Evolutionary conservation across 2,797 vertebrate species (phyloP).

Genomic region (Ibycter americanus): DNA sequence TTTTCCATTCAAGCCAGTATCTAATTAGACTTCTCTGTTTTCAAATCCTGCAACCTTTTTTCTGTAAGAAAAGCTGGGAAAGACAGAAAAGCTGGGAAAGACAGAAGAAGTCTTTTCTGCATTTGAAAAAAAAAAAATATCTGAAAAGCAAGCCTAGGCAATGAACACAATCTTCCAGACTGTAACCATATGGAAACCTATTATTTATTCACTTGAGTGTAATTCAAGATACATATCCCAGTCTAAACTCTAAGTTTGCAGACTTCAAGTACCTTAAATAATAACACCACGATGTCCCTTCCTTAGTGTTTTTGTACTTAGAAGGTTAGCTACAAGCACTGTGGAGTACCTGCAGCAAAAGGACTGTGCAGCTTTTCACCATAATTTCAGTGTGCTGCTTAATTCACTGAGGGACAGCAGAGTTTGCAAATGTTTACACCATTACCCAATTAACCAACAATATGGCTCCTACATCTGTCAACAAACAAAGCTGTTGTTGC

Average conservation of each 20-base stretch:
- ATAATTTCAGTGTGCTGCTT: slow-evolving; percentile 70
- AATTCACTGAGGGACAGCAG: slow-evolving; percentile 86
- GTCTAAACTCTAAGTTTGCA: neutral
- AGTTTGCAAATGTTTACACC: slow-evolving; percentile 99
- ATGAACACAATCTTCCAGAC: slow-evolving; percentile 33
- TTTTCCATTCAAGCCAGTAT: slow-evolving; percentile 18
- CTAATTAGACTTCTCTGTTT: slow-evolving; percentile 39
- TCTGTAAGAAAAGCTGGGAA: neutral
- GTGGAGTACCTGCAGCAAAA: slow-evolving; percentile 44
- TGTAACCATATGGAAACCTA: slow-evolving; percentile 49
- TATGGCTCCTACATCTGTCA: slow-evolving; percentile 97
- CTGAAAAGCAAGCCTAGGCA: neutral
- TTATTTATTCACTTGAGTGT: slow-evolving; percentile 23
- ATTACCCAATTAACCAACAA: slow-evolving; percentile 99
- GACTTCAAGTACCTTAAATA: slow-evolving; percentile 14
- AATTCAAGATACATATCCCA: slow-evolving; percentile 23
- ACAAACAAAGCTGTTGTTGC: slow-evolving; percentile 98
- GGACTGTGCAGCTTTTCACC: slow-evolving; percentile 64
- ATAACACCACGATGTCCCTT: neutral
- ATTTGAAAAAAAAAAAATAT: neutral
- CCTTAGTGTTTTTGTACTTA: neutral
- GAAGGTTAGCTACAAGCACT: slow-evolving; percentile 33
- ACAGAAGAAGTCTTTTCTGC: neutral
- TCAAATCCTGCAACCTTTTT: slow-evolving; percentile 17
- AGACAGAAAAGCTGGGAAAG: neutral